Evolutionary conservation across 2,113 vertebrate genomes (phyloP), one percentile per base, ranked within the genome.

Genomic region (Psophia crepitans): DNA sequence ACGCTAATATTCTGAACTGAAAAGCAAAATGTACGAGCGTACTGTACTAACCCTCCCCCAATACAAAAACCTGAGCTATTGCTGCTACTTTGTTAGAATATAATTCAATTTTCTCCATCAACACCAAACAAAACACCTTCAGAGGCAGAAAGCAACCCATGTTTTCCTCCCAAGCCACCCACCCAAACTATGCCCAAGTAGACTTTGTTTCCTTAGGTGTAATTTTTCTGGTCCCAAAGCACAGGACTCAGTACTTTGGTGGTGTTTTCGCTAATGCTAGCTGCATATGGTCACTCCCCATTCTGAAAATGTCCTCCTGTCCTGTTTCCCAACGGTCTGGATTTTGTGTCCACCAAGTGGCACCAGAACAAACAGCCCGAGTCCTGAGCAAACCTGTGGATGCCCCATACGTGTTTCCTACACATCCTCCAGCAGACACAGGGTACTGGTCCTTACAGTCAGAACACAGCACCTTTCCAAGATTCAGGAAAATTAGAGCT

Each of bases 81-180:
- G 3, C 13, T 64, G 82, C 37, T 24, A 35, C 77, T 70, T 89
- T 76, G 32, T 84, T 82, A 71, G 21, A 91, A 66, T 63, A 21
- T 73, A 90, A 95, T 97, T 93, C 79, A 77, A 90, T 96, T 96
- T 95, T 93, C 89, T 84, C 48, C 51, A 73, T 91, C 85, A 70
- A 90, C 58, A 84, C 14, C 39, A 90, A 94, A 71, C 65, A 84
- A 79, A 84, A 37, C 54, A 84, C 54, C 56, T 93, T 93, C 79
- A 63, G 46, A 94, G 53, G 61, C 54, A 87, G 77, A 94, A 97
- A 80, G 81, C 39, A 88, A 56, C 11, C 11, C 32, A 41, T 17
- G 16, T 28, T 94, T 80, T 92, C 85, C 65, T 65, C 27, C 51
- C 53, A 64, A 70, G 33, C 39, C 60, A 91, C 61, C 61, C 69